Percentiles rank a stretch among this genome's conserved stretches.
Conservation (phyloP, 2,888 invertebrate genomes). For the Epinotia bilunana region DNA sequence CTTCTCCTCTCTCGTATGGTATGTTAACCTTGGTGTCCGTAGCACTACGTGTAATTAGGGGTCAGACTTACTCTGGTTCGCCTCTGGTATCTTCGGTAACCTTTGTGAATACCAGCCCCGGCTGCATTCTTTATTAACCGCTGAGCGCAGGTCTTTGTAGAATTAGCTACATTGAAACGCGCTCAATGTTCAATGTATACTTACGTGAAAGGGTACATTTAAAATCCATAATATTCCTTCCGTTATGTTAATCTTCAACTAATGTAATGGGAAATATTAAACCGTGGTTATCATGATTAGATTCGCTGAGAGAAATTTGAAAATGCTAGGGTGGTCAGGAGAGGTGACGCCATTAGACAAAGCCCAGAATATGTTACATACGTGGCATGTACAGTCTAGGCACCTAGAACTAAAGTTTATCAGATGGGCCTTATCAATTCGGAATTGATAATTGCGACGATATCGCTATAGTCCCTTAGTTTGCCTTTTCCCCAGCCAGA, state of each 20-base stretch:
- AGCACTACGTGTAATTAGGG: not conserved
- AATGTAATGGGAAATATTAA: not conserved
- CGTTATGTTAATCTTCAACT: not conserved
- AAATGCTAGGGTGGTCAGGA: too few relatives aligned
- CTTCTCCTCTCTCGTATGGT: not conserved
- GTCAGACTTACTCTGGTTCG: too few relatives aligned
- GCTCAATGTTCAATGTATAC: conserved; percentile 25
- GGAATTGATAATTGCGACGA: too few relatives aligned
- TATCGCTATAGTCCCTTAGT: too few relatives aligned
- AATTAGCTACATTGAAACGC: conserved; percentile 27
- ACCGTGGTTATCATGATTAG: not conserved
- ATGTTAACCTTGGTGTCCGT: not conserved
- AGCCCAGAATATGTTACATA: too few relatives aligned
- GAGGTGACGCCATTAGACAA: too few relatives aligned
- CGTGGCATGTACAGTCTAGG: too few relatives aligned
- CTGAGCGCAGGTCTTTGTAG: conserved; percentile 23
- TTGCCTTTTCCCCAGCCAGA: too few relatives aligned
- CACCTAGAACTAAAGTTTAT: too few relatives aligned
- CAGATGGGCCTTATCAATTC: too few relatives aligned
- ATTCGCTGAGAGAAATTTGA: not conserved
- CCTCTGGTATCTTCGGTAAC: not conserved
- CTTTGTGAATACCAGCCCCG: not conserved
- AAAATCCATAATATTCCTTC: conserved; percentile 3
- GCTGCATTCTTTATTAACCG: conserved; percentile 38
- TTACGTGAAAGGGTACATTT: conserved; percentile 10